A percentile compares a stretch with the other conserved stretches of the same genome.
These are phyloP conservation scores for Actinopyga echinites DNA, from an alignment of 53 echinoderm and acorn worm species.

Conservation along the genomic window DNA sequence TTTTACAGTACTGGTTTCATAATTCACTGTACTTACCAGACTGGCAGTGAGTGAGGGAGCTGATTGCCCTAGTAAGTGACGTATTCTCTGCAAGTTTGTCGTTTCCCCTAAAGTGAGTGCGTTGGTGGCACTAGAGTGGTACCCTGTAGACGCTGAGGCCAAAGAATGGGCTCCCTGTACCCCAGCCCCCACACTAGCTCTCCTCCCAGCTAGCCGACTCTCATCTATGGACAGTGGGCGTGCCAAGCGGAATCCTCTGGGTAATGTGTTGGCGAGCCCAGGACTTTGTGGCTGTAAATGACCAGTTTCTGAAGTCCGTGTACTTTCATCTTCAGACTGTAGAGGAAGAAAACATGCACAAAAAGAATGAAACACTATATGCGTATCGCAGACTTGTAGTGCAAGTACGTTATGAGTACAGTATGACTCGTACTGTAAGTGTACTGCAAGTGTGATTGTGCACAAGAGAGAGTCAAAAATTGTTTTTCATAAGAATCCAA, in stretches of 20 bases:
- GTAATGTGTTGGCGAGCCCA: slow-evolving; percentile 85
- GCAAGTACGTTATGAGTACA: too few relatives aligned
- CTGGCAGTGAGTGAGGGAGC: slow-evolving; percentile 94
- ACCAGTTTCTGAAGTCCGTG: slow-evolving; percentile 47
- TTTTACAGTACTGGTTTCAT: background rate
- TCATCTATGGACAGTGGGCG: slow-evolving; percentile 97
- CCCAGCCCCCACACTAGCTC: slow-evolving; percentile 90
- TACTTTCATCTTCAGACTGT: slow-evolving; percentile 87
- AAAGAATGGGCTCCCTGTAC: slow-evolving; percentile 64
- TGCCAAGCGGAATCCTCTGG: slow-evolving; percentile 80
- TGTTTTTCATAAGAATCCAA: too few relatives aligned
- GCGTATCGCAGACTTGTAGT: too few relatives aligned
- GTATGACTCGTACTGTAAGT: too few relatives aligned
- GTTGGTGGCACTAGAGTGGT: slow-evolving; percentile 93
- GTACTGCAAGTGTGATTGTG: too few relatives aligned
- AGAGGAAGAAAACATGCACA: too few relatives aligned
- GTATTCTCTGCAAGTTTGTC: slow-evolving; percentile 80
- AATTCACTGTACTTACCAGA: slow-evolving; percentile 59
- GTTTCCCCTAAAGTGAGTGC: slow-evolving; percentile 90
- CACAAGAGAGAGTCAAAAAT: too few relatives aligned
- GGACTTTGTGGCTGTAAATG: slow-evolving; percentile 73
- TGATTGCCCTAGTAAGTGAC: slow-evolving; percentile 92
- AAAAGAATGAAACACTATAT: too few relatives aligned
- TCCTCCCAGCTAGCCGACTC: slow-evolving; percentile 78
- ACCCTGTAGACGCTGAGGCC: slow-evolving; percentile 60